Evolutionary conservation across 2,113 vertebrate species (phyloP).

Genomic region (Pseudorectes ferrugineus): DNA sequence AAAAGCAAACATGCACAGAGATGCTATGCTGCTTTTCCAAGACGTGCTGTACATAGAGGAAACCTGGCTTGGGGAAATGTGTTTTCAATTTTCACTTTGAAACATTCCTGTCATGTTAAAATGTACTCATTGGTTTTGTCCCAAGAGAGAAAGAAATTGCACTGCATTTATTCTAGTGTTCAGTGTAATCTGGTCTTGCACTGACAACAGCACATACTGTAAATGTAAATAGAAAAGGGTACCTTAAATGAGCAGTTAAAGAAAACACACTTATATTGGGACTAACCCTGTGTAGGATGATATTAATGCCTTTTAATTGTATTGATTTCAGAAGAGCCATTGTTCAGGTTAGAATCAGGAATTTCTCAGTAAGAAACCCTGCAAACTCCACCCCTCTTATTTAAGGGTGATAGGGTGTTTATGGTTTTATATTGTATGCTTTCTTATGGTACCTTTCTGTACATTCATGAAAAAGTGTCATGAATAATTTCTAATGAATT

Average conservation of each 20-base stretch:
- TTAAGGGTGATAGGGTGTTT: neutral
- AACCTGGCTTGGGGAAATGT: conserved; percentile 14
- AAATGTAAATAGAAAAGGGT: neutral
- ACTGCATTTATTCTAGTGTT: neutral
- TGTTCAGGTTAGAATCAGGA: neutral
- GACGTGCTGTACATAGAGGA: neutral
- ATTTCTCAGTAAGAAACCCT: neutral
- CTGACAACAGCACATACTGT: conserved; percentile 1
- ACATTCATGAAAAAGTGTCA: neutral
- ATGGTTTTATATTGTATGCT: neutral
- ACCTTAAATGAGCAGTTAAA: neutral
- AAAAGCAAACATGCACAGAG: conserved; percentile 28
- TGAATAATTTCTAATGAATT: neutral
- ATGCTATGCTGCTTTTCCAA: conserved; percentile 21
- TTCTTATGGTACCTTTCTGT: neutral
- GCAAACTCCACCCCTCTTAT: neutral
- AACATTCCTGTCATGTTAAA: conserved; percentile 57
- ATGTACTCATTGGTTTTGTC: conserved; percentile 35
- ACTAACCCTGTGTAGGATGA: neutral
- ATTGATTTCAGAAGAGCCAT: neutral
- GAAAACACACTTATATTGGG: neutral
- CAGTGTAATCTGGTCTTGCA: conserved; percentile 13
- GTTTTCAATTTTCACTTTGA: conserved; percentile 49
- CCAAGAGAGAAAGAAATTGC: conserved; percentile 42
- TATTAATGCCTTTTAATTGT: neutral